phyloP scores from a whole-genome alignment of 2,797 vertebrate genomes.

The Alouatta caraya region DNA sequence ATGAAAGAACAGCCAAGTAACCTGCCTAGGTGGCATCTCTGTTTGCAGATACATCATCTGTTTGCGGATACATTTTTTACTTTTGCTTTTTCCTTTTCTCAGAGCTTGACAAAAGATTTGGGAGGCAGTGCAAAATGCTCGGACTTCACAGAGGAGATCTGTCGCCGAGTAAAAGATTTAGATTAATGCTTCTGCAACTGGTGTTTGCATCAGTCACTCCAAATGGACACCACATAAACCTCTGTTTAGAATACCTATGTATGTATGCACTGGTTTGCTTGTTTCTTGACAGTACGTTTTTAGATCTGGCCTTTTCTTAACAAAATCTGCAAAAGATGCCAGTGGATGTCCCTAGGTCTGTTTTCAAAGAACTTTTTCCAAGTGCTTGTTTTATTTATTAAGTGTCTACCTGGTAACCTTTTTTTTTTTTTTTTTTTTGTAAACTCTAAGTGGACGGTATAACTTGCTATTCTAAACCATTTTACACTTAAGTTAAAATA shows the following conservation, averaged over 20 bases:
- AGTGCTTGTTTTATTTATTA: slow-evolving; percentile 81
- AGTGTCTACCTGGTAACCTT: slow-evolving; percentile 65
- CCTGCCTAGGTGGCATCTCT: neutral
- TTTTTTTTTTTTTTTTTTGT: slow-evolving; percentile 77
- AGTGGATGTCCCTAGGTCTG: slow-evolving; percentile 63
- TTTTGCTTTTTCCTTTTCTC: slow-evolving; percentile 39
- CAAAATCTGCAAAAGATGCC: slow-evolving; percentile 63
- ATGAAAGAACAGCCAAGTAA: neutral
- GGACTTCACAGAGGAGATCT: slow-evolving; percentile 95
- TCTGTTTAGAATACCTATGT: slow-evolving; percentile 5
- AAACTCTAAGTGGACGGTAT: slow-evolving; percentile 63
- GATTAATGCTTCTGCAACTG: slow-evolving; percentile 49
- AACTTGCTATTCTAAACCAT: slow-evolving; percentile 65
- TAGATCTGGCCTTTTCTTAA: slow-evolving; percentile 74
- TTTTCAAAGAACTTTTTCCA: slow-evolving; percentile 76
- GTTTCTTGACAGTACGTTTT: slow-evolving; percentile 65
- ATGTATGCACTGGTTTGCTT: slow-evolving; percentile 47
- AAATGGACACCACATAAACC: neutral
- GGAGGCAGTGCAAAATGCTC: slow-evolving; percentile 96
- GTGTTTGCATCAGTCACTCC: neutral
- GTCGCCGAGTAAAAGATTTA: slow-evolving; percentile 89
- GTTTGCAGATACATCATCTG: neutral
- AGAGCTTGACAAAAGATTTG: slow-evolving; percentile 95
- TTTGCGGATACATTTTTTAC: neutral
- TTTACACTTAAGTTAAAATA: slow-evolving; percentile 67